Conservation (phyloP, 1,140 invertebrate genomes). For the Platyura marginata region DNA sequence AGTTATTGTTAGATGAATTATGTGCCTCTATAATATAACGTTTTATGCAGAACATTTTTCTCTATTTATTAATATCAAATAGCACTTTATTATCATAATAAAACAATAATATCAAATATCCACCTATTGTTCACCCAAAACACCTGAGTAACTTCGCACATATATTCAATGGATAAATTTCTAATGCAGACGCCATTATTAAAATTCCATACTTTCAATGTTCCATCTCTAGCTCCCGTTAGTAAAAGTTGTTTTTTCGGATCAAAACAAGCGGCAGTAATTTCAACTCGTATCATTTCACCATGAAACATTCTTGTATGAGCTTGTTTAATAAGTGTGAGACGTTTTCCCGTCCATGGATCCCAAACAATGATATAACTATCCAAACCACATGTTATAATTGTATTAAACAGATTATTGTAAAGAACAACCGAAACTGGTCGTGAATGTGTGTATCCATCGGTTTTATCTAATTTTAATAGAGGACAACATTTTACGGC, state of each 20-base stretch:
- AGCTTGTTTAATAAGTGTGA: constrained; percentile 39
- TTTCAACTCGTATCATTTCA: constrained; percentile 41
- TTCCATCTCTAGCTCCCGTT: constrained; percentile 47
- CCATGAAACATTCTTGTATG: constrained; percentile 39
- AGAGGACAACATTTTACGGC: constrained; percentile 36
- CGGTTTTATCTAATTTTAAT: constrained; percentile 37
- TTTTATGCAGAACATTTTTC: too few relatives aligned
- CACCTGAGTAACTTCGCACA: constrained; percentile 35
- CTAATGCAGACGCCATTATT: constrained; percentile 48
- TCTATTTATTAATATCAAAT: too few relatives aligned
- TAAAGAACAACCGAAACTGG: constrained; percentile 43
- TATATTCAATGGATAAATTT: constrained; percentile 36
- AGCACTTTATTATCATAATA: too few relatives aligned
- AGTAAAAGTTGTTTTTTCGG: constrained; percentile 43
- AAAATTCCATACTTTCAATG: constrained; percentile 60
- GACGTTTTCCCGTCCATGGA: constrained; percentile 36
- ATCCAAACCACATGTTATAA: constrained; percentile 46
- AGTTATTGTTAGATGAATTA: too few relatives aligned
- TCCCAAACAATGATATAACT: constrained; percentile 57
- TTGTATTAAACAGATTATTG: constrained; percentile 44
- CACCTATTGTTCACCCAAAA: constrained; percentile 36
- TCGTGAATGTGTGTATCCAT: constrained; percentile 45
- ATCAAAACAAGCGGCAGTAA: constrained; percentile 58
- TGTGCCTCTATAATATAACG: too few relatives aligned
- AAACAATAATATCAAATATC: constrained; percentile 1